These are phyloP conservation scores for Cyrtodaria siliqua DNA, from an alignment of 2,888 invertebrate genomes.

Conservation along the genomic window DNA sequence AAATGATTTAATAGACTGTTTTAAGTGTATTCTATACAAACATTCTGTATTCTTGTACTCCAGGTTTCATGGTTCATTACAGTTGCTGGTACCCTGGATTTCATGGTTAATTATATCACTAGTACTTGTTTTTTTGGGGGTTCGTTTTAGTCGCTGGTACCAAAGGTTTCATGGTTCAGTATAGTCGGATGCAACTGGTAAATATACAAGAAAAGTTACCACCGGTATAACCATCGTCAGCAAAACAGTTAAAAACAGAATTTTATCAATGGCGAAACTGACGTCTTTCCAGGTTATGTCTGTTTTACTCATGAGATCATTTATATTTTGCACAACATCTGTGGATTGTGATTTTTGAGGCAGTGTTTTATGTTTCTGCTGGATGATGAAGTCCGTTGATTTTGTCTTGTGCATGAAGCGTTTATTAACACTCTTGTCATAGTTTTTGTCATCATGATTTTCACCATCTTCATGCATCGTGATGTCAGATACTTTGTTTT, in stretches of 20 bases:
- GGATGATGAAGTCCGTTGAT: neutral
- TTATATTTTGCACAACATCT: neutral
- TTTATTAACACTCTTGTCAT: neutral
- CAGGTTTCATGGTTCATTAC: no score
- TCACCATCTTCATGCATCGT: neutral
- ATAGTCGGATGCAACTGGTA: neutral
- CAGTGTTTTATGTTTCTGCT: neutral
- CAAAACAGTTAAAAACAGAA: neutral
- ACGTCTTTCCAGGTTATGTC: conserved; percentile 22
- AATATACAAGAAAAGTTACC: neutral
- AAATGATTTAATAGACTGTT: no score
- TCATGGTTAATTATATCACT: no score
- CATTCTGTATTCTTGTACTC: no score
- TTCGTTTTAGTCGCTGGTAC: no score
- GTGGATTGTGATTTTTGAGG: neutral
- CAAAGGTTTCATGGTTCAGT: neutral
- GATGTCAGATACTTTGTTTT: neutral
- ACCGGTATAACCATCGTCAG: neutral
- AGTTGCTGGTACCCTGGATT: no score
- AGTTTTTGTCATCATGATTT: neutral
- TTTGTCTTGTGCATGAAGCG: neutral
- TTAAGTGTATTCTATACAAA: no score
- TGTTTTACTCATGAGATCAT: neutral
- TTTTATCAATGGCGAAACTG: conserved; percentile 19
- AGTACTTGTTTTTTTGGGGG: no score